phyloP scores from a whole-genome alignment of 2,888 invertebrate species.

The Allacma fusca region DNA sequence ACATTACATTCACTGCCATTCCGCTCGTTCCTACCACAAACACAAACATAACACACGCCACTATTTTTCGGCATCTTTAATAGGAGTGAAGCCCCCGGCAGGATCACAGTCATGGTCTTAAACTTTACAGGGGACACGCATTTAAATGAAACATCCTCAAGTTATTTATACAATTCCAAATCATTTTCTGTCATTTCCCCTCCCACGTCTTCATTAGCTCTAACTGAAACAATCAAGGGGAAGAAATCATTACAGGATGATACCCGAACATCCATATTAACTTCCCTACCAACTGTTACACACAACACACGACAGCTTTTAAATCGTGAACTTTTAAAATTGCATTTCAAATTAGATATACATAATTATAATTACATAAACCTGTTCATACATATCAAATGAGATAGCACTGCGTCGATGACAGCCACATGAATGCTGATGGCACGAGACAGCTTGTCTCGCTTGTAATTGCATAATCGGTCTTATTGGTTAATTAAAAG shows the following conservation, averaged over 20 bases:
- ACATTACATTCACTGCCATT: too few relatives aligned
- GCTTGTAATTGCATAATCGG: not conserved
- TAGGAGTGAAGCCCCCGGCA: too few relatives aligned
- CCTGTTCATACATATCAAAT: not conserved
- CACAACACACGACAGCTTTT: not conserved
- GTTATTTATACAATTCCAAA: slow-evolving; percentile 12
- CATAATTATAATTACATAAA: not conserved
- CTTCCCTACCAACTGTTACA: too few relatives aligned
- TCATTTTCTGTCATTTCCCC: slow-evolving; percentile 11
- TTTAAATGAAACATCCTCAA: not conserved
- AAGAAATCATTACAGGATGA: too few relatives aligned
- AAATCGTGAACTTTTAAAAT: not conserved
- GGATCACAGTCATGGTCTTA: too few relatives aligned
- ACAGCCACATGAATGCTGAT: not conserved
- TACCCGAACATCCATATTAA: too few relatives aligned
- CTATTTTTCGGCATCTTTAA: too few relatives aligned
- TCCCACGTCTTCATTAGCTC: not conserved
- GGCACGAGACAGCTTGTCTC: slow-evolving; percentile 5
- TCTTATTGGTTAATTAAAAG: slow-evolving; percentile 1
- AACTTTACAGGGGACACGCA: too few relatives aligned
- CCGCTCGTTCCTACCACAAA: too few relatives aligned
- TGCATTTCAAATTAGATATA: not conserved
- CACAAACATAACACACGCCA: too few relatives aligned
- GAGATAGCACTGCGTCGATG: not conserved
- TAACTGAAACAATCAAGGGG: not conserved